Evolutionary conservation across 2,797 vertebrate genomes (phyloP).

Genomic region (Erethizon dorsatum): DNA sequence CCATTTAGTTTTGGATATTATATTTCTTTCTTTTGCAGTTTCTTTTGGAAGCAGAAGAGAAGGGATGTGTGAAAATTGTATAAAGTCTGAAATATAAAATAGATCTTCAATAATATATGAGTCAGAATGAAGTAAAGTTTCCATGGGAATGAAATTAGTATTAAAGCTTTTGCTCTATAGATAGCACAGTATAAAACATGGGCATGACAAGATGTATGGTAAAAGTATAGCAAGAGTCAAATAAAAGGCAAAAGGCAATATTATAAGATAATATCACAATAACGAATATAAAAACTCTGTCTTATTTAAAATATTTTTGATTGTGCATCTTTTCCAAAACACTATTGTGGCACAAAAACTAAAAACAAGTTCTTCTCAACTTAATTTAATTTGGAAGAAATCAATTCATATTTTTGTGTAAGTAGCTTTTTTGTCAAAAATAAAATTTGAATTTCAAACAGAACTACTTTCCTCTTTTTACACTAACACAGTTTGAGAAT

Average conservation of each 20-base stretch:
- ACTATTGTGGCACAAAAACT: neutral
- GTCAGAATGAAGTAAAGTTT: neutral
- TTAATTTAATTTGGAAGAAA: neutral
- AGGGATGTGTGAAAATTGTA: neutral
- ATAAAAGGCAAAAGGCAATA: neutral
- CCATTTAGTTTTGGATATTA: neutral
- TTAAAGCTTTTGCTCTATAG: neutral
- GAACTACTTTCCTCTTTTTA: neutral
- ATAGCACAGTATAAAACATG: neutral
- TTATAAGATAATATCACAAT: neutral
- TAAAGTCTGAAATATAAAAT: constrained; percentile 1
- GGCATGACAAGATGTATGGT: neutral
- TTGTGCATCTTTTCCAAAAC: neutral
- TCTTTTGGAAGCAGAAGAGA: neutral
- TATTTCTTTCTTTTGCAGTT: neutral
- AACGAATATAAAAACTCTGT: neutral
- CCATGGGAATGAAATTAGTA: neutral
- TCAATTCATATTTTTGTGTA: neutral
- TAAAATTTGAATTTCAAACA: neutral
- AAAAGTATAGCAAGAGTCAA: neutral
- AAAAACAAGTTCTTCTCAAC: neutral
- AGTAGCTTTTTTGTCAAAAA: neutral
- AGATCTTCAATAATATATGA: neutral
- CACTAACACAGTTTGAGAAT: neutral
- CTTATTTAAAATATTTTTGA: neutral